phyloP scores from a whole-genome alignment of 1,140 invertebrate genomes.

The Anoplolepis gracilipes region DNA sequence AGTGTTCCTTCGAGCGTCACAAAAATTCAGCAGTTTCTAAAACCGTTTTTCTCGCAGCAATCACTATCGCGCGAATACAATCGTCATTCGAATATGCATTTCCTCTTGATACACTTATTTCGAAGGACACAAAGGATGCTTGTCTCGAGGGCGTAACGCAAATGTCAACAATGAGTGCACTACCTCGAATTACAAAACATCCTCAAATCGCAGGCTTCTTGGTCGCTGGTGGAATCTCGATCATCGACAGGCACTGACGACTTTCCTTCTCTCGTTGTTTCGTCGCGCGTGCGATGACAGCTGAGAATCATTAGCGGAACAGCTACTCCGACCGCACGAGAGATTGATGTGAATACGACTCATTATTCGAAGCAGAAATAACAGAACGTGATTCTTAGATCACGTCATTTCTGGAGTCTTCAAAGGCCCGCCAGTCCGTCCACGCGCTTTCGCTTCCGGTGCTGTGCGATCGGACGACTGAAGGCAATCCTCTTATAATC shows the following conservation, averaged over 20 bases:
- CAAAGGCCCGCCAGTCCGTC: neutral
- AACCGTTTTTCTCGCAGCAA: neutral
- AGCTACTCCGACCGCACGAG: conserved; percentile 44
- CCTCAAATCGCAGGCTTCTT: conserved; percentile 33
- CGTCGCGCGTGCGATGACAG: neutral
- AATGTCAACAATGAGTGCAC: conserved; percentile 44
- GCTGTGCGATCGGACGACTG: conserved; percentile 56
- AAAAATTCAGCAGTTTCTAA: conserved; percentile 12
- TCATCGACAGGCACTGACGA: conserved; percentile 45
- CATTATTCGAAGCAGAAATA: conserved; percentile 58
- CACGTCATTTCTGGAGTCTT: conserved; percentile 14
- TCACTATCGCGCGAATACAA: conserved; percentile 21
- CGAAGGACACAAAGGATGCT: conserved; percentile 11
- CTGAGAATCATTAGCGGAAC: conserved; percentile 19
- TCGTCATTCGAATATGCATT: neutral
- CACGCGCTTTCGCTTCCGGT: conserved; percentile 40
- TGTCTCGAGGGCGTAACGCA: conserved; percentile 15
- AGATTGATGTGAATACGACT: conserved; percentile 40
- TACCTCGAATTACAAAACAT: conserved; percentile 15
- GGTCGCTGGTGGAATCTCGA: conserved; percentile 34
- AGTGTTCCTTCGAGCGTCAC: neutral
- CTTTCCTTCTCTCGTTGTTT: conserved; percentile 18
- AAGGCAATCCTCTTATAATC: conserved; percentile 84
- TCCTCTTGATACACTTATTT: neutral
- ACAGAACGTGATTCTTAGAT: conserved; percentile 22